Evolutionary conservation across 2,888 invertebrate species (phyloP), one percentile per base, ranked within the genome.

Genomic region (Colletes collaris): DNA sequence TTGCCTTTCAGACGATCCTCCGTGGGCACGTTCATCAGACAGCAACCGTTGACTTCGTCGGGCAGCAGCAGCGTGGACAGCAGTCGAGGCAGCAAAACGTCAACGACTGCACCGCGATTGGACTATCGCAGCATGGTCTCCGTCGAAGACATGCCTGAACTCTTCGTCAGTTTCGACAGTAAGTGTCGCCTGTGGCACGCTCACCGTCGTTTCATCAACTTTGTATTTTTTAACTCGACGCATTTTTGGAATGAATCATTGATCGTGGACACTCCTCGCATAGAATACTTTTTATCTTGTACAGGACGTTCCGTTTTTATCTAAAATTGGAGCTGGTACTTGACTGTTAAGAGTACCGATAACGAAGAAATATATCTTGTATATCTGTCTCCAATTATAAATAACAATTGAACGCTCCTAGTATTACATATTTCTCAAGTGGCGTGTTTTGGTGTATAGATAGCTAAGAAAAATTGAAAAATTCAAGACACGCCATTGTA

Each of bases 131-230:
- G 97, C 91, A 97, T 98, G 97, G 98, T 98, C 81, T 97, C 97
- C 35, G 97, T 98, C 84, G 98, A 98, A 90, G 99, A 99, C 93
- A 98, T 97, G 96, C 98, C 98, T 4, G 98, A 98, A 93, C 95
- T 99, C 86, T 98, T 99, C 94, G 97, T 97, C 87, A 97, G 98
- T 65, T 97, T 99, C 92, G 98, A 98, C 93, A 97, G 98, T 98
- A 93, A 96, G 97, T 96, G 89, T 86, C 78, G 4, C 5, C 1
- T 27, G 27, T 27, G 27, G 16, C n/a, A 8, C 27, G 7, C 7
- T 46, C 5, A 19, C 27, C 53, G 13, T 7, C 37, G 46, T 37
- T 40, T 27, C 53, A 35, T 44, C 5, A 19, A 59, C 44, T 27
- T 65, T 52, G 10, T 63, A 63, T 50, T 50, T 27, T 50, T n/a